Percentiles rank a stretch among this genome's conserved stretches.
Evolutionary conservation across 2,113 vertebrate genomes (phyloP).

Genomic region (Fulica atra): DNA sequence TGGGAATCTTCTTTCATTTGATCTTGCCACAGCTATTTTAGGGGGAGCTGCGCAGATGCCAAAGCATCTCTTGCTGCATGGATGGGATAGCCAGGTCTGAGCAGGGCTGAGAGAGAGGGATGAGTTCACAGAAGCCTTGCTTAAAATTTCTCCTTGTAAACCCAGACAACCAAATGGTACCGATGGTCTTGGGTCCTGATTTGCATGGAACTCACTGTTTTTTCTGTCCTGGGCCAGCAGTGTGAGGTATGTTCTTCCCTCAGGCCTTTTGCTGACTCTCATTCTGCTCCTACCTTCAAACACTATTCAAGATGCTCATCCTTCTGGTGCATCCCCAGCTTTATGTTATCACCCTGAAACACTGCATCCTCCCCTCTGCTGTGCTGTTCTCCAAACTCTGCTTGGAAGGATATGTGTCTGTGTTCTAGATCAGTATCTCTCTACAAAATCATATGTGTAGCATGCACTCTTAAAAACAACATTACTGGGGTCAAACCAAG

Average conservation of each 20-base stretch:
- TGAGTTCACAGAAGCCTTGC: background rate
- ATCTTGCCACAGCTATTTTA: background rate
- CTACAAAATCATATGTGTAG: background rate
- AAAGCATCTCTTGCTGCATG: background rate
- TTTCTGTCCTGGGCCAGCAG: background rate
- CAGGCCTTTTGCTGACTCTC: background rate
- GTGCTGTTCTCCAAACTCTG: background rate
- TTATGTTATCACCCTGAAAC: background rate
- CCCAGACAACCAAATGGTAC: background rate
- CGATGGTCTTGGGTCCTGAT: rapidly evolving
- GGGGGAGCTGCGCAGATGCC: background rate
- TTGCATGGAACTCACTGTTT: background rate
- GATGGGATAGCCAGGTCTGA: background rate
- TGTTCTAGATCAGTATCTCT: background rate
- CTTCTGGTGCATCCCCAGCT: background rate
- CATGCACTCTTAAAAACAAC: background rate
- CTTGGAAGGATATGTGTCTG: background rate
- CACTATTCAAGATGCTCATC: background rate
- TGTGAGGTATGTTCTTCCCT: rapidly evolving
- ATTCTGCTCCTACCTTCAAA: background rate
- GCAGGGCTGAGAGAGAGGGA: background rate
- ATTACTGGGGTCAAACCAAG: background rate
- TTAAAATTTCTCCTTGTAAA: background rate
- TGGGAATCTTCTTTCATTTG: rapidly evolving
- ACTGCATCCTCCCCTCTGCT: background rate